Conservation (phyloP, 2,888 invertebrate genomes). For the Drosophila nr. perissopoda region DNA sequence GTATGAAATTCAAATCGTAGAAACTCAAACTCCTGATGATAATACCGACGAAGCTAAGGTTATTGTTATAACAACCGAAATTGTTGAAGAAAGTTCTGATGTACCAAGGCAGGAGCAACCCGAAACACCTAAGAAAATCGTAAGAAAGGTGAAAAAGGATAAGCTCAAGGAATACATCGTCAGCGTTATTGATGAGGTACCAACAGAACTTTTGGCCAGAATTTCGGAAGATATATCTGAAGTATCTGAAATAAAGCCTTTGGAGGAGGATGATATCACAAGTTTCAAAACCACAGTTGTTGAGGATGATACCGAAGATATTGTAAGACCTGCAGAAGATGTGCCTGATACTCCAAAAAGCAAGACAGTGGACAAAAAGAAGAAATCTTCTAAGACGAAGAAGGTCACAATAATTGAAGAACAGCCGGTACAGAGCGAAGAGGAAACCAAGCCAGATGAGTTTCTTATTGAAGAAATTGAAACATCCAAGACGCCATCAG, state of each 20-base stretch:
- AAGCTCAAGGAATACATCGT: constrained; percentile 80
- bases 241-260: constrained; percentile 30
- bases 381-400: constrained; percentile 71
- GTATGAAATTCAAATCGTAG: constrained; percentile 85
- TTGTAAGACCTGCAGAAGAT: constrained; percentile 84
- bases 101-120: constrained; percentile 69
- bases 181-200: constrained; percentile 77
- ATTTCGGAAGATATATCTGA: constrained; percentile 53
- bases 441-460: constrained; percentile 72
- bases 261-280: constrained; percentile 40
- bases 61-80: constrained; percentile 80
- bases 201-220: constrained; percentile 56
- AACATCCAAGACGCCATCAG: constrained; percentile 77
- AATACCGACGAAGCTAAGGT: constrained; percentile 84
- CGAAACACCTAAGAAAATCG: constrained; percentile 68
- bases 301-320: constrained; percentile 82
- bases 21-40: constrained; percentile 81
- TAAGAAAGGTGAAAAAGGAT: constrained; percentile 74
- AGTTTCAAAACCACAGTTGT: constrained; percentile 77
- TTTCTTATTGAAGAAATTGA: constrained; percentile 80
- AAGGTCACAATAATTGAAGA: constrained; percentile 51
- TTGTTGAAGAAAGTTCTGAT: constrained; percentile 71
- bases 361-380: constrained; percentile 63
- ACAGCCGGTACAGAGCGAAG: constrained; percentile 11
- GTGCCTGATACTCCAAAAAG: constrained; percentile 3